Evolutionary conservation across 1,140 invertebrate genomes (phyloP), one percentile per base, ranked within the genome.

Genomic region (Bombus waltoni): DNA sequence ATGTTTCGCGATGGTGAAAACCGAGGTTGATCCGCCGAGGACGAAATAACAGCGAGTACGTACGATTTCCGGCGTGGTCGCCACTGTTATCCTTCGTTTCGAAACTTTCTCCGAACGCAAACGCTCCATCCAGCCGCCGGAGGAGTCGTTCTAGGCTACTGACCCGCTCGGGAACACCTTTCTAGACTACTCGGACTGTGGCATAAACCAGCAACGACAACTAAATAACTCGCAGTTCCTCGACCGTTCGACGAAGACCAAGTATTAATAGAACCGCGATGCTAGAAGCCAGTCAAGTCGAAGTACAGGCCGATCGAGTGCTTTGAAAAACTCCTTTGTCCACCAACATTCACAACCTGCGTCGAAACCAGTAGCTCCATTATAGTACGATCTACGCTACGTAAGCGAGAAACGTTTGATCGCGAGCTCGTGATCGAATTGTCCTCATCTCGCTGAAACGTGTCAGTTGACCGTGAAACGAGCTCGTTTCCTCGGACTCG

Each of bases 71-170:
- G 88, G 82, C 68, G 73, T 73, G 53, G 35, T 66, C 78, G 65
- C 32, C 32, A 44, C 83, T 32, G 32, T 32, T 59, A 79, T 81
- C 80, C 65, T 28, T 77, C 77, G 83, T 70, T 73, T n/a, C 40
- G 68, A 65, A 78, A 89, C 88, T 89, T 89, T 89, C 88, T 88
- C 88, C 76, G 57, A 85, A 73, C 59, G 66, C 75, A 57, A 22
- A 42, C 44, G 74, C 40, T 47, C 44, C 15, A n/a, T 3, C n/a
- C 47, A 71, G 28, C n/a, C 9, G 18, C 35, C 47, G 18, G 18
- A n/a, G 57, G 47, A 44, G 65, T 82, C 81, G 81, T 75, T 82
- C 81, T 44, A 78, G 74, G 62, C 74, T 59, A 25, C n/a, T 76
- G 65, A 70, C 82, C 71, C 11, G 71, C 40, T 25, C 40, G 68